phyloP scores from a whole-genome alignment of 1,140 invertebrate species.

The Eupristina koningsbergeri region DNA sequence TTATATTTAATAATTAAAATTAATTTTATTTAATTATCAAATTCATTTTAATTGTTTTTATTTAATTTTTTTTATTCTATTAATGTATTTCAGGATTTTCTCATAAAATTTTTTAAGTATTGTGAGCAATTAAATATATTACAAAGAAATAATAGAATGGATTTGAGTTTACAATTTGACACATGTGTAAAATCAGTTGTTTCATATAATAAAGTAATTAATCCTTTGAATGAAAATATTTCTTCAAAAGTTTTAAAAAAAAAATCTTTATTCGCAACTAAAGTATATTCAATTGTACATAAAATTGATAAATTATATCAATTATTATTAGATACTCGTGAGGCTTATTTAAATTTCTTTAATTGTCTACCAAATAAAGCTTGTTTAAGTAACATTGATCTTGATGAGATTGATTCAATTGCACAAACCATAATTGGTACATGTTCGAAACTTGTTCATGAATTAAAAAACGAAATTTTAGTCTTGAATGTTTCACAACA shows the following conservation, averaged over 20 bases:
- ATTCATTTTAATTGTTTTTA: no score
- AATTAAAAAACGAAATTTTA: conserved; percentile 79
- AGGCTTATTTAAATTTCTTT: conserved; percentile 89
- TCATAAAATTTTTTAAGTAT: no score
- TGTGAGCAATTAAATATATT: no score
- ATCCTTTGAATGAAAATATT: conserved; percentile 74
- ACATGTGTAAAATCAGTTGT: conserved; percentile 87
- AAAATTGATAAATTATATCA: conserved; percentile 86
- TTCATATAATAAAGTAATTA: conserved; percentile 83
- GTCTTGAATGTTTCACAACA: conserved; percentile 75
- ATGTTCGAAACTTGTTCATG: conserved; percentile 84
- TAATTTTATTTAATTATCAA: no score
- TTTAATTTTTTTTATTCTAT: no score
- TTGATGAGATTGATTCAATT: conserved; percentile 88
- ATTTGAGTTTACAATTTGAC: conserved; percentile 79
- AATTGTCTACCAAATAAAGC: conserved; percentile 78
- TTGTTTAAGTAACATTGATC: conserved; percentile 85
- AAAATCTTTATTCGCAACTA: conserved; percentile 78
- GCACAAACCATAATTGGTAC: conserved; percentile 88
- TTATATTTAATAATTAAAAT: no score
- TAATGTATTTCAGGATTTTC: no score
- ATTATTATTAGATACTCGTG: conserved; percentile 87
- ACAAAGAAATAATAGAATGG: conserved; percentile 63
- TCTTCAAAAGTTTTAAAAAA: conserved; percentile 58
- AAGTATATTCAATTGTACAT: conserved; percentile 83